Evolutionary conservation across 2,888 invertebrate genomes (phyloP).

Genomic region (Aproaerema taeniolella): DNA sequence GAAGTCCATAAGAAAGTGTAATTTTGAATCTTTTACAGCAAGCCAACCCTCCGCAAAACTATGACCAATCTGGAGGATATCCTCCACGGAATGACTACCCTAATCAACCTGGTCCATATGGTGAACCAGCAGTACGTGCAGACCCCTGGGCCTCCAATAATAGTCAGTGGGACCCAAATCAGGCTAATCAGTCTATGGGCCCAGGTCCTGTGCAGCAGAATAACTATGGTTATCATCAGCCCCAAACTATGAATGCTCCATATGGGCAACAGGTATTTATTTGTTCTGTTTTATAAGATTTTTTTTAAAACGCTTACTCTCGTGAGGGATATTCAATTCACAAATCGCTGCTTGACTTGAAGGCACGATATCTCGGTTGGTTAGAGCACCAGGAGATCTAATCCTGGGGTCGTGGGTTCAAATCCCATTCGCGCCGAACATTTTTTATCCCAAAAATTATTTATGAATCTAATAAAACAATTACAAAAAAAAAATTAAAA

Average conservation of each 20-base stretch:
- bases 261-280: constrained; percentile 31
- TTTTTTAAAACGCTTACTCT: no score
- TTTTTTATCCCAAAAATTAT: no score
- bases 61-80: constrained; percentile 30
- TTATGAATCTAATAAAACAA: no score
- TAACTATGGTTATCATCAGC: constrained; percentile 24
- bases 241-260: constrained; percentile 14
- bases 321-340: no score
- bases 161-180: constrained; percentile 20
- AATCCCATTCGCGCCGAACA: no score
- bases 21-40: background rate
- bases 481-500: no score
- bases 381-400: no score
- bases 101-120: constrained; percentile 25
- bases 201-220: constrained; percentile 23
- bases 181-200: constrained; percentile 15
- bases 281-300: background rate
- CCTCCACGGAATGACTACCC: constrained; percentile 32
- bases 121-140: constrained; percentile 13
- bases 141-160: constrained; percentile 24
- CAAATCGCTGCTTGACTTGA: no score
- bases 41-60: constrained; percentile 17
- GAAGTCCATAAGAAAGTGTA: no score
- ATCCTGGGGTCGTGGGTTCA: no score
- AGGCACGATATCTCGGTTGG: no score